Percentiles rank a stretch among this genome's conserved stretches.
These are phyloP conservation scores for Martes flavigula DNA, from an alignment of 2,797 vertebrate genomes.

Conservation along the genomic window DNA sequence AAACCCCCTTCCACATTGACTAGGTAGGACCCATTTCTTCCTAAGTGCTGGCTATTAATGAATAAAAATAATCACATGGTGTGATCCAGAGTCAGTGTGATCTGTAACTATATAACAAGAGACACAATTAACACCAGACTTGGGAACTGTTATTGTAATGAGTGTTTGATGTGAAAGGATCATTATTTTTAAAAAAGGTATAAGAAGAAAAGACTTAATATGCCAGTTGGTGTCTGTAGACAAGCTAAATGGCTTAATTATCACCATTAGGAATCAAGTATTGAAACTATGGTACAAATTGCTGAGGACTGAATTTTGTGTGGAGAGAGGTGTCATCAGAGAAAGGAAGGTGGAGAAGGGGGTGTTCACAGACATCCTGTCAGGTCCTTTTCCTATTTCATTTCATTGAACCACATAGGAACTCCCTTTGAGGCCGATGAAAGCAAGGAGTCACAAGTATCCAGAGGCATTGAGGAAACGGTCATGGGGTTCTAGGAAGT, in stretches of 20 bases:
- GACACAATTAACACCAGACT: conserved; percentile 54
- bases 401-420: not conserved
- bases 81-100: not conserved
- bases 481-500: no score
- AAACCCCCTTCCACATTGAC: not conserved
- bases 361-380: not conserved
- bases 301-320: not conserved
- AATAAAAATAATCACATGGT: conserved; percentile 54
- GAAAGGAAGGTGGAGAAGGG: not conserved
- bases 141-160: conserved; percentile 46
- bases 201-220: conserved; percentile 38
- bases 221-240: not conserved
- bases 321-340: not conserved
- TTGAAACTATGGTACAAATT: conserved; percentile 18
- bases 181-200: conserved; percentile 31
- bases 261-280: conserved; percentile 17
- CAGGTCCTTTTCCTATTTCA: not conserved
- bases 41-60: conserved; percentile 31
- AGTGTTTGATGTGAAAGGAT: conserved; percentile 58
- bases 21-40: conserved; percentile 12
- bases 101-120: conserved; percentile 51
- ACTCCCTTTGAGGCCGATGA: not conserved
- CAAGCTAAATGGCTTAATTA: conserved; percentile 63
- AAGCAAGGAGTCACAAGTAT: not conserved
- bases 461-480: not conserved